phyloP scores from a whole-genome alignment of 2,888 invertebrate species.

The Drosophila glabriapex region DNA sequence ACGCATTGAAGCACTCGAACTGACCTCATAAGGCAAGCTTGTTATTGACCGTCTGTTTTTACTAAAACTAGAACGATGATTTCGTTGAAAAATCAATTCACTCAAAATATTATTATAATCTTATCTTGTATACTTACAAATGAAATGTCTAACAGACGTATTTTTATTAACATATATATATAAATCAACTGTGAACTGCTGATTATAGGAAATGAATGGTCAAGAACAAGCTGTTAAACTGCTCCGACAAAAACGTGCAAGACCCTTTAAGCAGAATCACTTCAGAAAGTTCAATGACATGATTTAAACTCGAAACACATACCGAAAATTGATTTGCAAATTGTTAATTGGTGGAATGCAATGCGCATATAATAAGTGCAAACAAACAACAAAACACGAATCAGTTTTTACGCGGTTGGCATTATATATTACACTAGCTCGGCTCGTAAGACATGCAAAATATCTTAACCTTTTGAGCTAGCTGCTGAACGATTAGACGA shows the following conservation, averaged over 20 bases:
- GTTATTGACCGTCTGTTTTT: not conserved
- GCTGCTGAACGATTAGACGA: not conserved
- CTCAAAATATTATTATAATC: not conserved
- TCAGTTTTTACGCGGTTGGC: not conserved
- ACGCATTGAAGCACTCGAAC: not conserved
- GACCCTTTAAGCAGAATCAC: conserved; percentile 12
- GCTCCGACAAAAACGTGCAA: conserved; percentile 9
- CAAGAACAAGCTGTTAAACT: not conserved
- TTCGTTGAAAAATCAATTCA: not conserved
- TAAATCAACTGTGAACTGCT: not conserved
- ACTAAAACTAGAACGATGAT: not conserved
- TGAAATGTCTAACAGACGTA: conserved; percentile 7
- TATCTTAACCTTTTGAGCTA: not conserved
- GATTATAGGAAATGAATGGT: conserved; percentile 14
- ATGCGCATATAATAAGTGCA: conserved; percentile 14
- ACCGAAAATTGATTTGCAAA: conserved; percentile 18
- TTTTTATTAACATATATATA: not conserved
- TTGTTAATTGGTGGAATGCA: conserved; percentile 31
- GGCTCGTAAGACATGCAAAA: not conserved
- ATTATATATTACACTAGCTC: not conserved
- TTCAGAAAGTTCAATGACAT: conserved; percentile 44
- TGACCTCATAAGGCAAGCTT: not conserved
- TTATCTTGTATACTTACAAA: not conserved
- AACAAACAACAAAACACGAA: not conserved
- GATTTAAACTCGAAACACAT: conserved; percentile 24